Base-by-base conservation (phyloP, 1,140 invertebrate genomes). In the Zaprionus tsacasi region DNA sequence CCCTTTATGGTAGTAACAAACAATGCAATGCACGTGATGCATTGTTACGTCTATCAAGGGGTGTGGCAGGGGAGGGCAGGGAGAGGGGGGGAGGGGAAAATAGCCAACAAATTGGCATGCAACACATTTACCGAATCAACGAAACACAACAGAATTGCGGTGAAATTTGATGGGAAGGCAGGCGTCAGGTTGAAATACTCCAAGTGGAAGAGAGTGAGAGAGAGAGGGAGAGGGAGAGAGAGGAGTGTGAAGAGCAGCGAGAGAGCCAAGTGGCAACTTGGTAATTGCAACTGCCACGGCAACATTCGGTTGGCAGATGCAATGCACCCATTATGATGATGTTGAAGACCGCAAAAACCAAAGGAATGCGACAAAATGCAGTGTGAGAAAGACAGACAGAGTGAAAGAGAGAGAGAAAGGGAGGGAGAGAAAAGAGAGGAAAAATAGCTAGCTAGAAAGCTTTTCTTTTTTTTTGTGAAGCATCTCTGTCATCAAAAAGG, bases 301-400 rank as follows among this genome's bases (percentile, higher is more conserved):
- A 65, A 59, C 43, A 59, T 33, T 15, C 40, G 58, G 21, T 52
- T 52, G 56, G 55, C 67, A 63, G 33, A 56, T 65, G 68, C 50
- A 75, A 71, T 77, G 78, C 75, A 73, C 70, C 69, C 78, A 81
- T 79, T 82, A 76, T 82, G 76, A 79, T 66, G 70, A 70, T 33
- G 55, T 58, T 43, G 40, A 45, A 70, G 52, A 70, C 78, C 82
- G 56, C 82, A 79, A 65, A 71, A 78, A 79, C 82, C 82, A 71
- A 69, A 79, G 79, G 82, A 86, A 87, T 86, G 82, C 61, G 75
- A 86, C 82, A 85, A 85, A 73, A 52, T 71, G 81, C 67, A 85
- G 59, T 21, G n/a, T 11, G 57, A 12, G 30, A 43, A 7, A 60
- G 27, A 6, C 27, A 30, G 27, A 30, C 27, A 30, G 10, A 40